Conservation (phyloP, 2,113 vertebrate genomes). For the Xiphias gladius region DNA sequence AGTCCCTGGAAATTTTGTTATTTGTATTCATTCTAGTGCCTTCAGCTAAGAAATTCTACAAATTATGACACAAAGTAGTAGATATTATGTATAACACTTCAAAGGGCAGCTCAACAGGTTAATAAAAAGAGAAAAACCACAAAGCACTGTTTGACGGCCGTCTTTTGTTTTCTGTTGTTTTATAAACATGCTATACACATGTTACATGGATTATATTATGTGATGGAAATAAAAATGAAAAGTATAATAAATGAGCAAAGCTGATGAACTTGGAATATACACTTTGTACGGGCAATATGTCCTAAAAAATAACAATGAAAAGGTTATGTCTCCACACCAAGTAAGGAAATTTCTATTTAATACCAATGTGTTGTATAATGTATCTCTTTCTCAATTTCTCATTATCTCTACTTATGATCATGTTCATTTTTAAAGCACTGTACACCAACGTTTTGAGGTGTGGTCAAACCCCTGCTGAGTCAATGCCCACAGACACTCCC, state of each 20-base stretch:
- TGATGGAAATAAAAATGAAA: constrained; percentile 1
- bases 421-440: background rate
- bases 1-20: background rate
- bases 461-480: constrained; percentile 20
- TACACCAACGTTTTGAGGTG: constrained; percentile 11
- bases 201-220: constrained; percentile 12
- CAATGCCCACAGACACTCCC: constrained; percentile 23
- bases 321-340: background rate
- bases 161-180: constrained; percentile 28
- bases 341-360: background rate
- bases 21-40: background rate
- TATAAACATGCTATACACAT: background rate
- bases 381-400: background rate
- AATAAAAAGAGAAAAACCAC: background rate
- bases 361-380: background rate
- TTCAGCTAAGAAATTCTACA: constrained; percentile 1
- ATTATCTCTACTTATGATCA: background rate
- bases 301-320: background rate
- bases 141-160: constrained; percentile 1
- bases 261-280: background rate
- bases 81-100: background rate
- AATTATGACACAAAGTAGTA: background rate
- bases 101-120: background rate
- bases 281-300: background rate
- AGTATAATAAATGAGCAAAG: background rate